phyloP scores from a whole-genome alignment of 1,140 invertebrate genomes.

The Drosophila bipectinata region DNA sequence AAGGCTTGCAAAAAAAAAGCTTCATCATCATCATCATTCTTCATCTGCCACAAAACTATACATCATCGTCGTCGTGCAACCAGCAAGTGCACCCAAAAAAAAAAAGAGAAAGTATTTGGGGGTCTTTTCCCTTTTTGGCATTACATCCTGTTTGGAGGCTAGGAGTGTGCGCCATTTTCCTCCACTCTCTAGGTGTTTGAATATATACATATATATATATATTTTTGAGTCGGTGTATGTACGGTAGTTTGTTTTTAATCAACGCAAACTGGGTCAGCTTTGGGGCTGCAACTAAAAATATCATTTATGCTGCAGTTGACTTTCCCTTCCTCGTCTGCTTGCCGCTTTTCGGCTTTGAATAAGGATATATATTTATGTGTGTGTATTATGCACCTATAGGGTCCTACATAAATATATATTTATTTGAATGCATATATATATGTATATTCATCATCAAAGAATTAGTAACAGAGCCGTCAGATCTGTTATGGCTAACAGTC shows the following conservation, averaged over 20 bases:
- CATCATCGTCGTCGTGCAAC: constrained; percentile 36
- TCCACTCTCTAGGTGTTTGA: constrained; percentile 18
- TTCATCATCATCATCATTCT: constrained; percentile 18
- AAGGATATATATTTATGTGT: constrained; percentile 33
- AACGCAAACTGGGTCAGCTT: constrained; percentile 79
- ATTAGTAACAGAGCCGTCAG: constrained; percentile 49
- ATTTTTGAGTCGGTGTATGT: constrained; percentile 28
- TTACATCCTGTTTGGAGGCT: constrained; percentile 24
- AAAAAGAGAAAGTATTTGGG: constrained; percentile 63
- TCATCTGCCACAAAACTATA: constrained; percentile 11
- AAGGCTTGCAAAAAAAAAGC: background rate
- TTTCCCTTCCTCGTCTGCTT: constrained; percentile 45
- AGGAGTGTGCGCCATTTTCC: constrained; percentile 31
- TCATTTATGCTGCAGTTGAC: constrained; percentile 80
- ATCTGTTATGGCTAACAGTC: constrained; percentile 20
- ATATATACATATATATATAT: background rate
- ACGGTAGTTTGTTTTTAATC: constrained; percentile 81
- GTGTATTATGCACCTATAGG: background rate
- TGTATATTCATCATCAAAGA: constrained; percentile 11
- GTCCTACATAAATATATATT: background rate
- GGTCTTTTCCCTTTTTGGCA: constrained; percentile 8
- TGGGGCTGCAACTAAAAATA: constrained; percentile 79
- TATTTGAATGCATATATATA: constrained; percentile 16
- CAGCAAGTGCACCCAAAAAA: constrained; percentile 34
- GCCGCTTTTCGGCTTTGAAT: constrained; percentile 37